phyloP scores from a whole-genome alignment of 2,888 invertebrate species.

The Agriotes lineatus region DNA sequence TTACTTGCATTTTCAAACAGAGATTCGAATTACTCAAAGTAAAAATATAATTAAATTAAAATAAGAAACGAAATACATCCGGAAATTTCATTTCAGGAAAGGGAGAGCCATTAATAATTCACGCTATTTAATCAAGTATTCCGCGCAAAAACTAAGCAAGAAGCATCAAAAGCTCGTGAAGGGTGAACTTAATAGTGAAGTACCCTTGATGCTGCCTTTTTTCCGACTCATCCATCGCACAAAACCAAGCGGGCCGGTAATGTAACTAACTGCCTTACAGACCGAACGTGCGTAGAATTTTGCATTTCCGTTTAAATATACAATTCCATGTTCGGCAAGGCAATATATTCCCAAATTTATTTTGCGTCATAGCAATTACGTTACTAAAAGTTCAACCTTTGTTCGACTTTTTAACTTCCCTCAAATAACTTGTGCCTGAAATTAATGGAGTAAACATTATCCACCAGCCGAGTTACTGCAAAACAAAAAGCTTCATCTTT shows the following conservation, averaged over 20 bases:
- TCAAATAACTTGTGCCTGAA: conserved; percentile 15
- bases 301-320: conserved; percentile 41
- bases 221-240: conserved; percentile 39
- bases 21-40: too few relatives aligned
- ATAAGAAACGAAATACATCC: not conserved
- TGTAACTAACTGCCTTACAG: conserved; percentile 49
- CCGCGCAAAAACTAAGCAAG: conserved; percentile 41
- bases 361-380: not conserved
- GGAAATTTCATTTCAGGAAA: conserved; percentile 35
- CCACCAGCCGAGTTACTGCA: conserved; percentile 16
- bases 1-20: too few relatives aligned
- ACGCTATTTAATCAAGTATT: conserved; percentile 43
- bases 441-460: conserved; percentile 34
- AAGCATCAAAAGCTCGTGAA: conserved; percentile 45
- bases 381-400: not conserved
- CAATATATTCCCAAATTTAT: conserved; percentile 20
- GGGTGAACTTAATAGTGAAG: conserved; percentile 44
- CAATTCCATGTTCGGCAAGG: conserved; percentile 19
- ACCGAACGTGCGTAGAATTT: conserved; percentile 48
- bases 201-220: conserved; percentile 40
- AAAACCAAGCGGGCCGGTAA: conserved; percentile 44
- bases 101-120: conserved; percentile 40
- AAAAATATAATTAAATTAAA: too few relatives aligned
- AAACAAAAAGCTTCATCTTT: conserved; percentile 30
- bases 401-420: not conserved